Evolutionary conservation across 2,113 vertebrate genomes (phyloP).

Genomic region (Maccullochella peelii): DNA sequence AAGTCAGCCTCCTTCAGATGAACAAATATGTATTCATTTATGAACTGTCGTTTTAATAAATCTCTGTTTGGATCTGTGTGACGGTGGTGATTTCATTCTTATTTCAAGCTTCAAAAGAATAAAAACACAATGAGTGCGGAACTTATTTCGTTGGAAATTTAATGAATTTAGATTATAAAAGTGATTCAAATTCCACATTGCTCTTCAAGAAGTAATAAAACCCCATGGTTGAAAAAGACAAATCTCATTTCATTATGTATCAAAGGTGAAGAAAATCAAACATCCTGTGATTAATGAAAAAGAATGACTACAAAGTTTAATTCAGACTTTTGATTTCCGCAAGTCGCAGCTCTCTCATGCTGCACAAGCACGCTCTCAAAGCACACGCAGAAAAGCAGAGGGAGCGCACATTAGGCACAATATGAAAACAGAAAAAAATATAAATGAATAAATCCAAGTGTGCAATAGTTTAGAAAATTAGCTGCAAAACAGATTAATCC

Average conservation of each 20-base stretch:
- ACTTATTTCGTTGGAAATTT: not conserved
- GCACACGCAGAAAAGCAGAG: not conserved
- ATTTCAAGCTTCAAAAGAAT: conserved; percentile 10
- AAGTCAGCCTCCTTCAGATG: conserved; percentile 66
- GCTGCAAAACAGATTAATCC: not conserved
- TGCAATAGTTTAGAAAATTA: not conserved
- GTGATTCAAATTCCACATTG: not conserved
- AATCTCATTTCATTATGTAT: not conserved
- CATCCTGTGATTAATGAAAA: not conserved
- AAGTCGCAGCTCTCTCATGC: too few relatives aligned
- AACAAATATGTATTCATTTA: conserved; percentile 71
- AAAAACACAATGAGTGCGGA: not conserved
- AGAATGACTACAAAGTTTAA: not conserved
- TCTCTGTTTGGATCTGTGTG: conserved; percentile 69
- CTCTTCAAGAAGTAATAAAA: not conserved
- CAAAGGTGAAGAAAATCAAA: not conserved
- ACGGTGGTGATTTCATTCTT: conserved; percentile 44
- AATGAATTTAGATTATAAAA: not conserved
- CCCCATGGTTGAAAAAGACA: not conserved
- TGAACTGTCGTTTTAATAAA: conserved; percentile 79
- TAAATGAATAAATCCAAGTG: not conserved
- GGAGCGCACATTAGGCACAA: not conserved
- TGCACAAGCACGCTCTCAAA: not conserved
- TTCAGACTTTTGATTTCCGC: not conserved
- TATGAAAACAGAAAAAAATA: not conserved